phyloP scores from a whole-genome alignment of 2,113 vertebrate species.

The Himantopus leucocephalus region DNA sequence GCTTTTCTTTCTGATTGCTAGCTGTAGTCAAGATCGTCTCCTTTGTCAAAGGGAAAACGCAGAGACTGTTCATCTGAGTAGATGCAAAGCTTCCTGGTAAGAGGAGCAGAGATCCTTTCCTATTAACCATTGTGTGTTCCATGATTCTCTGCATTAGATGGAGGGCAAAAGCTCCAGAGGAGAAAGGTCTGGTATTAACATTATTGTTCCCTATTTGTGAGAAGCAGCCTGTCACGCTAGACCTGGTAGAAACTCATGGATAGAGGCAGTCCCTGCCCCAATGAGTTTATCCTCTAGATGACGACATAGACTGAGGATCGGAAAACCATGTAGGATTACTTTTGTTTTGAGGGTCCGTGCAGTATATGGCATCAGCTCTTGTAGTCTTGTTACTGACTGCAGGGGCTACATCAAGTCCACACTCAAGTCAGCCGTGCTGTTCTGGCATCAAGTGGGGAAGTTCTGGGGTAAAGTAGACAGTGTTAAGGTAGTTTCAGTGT shows the following conservation, averaged over 20 bases:
- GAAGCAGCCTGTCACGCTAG: neutral
- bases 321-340: neutral
- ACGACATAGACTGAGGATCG: accelerated
- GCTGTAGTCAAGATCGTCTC: neutral
- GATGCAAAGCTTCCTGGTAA: neutral
- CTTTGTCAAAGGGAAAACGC: neutral
- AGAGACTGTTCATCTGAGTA: neutral
- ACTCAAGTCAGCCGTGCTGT: neutral
- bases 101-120: neutral
- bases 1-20: neutral
- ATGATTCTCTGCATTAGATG: neutral
- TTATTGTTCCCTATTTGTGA: neutral
- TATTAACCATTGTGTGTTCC: neutral
- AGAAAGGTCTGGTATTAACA: neutral
- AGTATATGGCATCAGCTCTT: neutral
- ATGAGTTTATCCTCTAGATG: neutral
- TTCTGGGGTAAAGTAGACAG: neutral
- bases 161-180: neutral
- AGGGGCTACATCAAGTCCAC: neutral
- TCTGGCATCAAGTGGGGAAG: neutral
- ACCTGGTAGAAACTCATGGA: neutral
- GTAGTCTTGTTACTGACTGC: neutral
- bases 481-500: neutral
- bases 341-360: neutral
- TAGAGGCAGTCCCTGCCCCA: neutral